These are phyloP conservation scores for Buceros bicornis DNA, from an alignment of 2,797 vertebrate species.

Conservation along the genomic window DNA sequence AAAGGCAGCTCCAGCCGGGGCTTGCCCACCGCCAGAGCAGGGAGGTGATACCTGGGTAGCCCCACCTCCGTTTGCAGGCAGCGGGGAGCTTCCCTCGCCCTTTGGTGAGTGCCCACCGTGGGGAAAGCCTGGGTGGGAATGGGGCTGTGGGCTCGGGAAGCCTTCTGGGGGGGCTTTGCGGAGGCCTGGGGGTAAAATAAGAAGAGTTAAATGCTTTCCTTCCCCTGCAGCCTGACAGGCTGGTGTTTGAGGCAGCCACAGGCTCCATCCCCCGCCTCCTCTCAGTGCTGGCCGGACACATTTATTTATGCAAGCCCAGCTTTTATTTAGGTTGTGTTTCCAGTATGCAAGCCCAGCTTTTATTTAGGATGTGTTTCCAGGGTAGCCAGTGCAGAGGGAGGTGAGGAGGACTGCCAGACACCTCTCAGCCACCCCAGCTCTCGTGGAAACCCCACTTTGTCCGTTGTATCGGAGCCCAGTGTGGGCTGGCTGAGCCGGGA, in stretches of 20 bases:
- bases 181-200: no score
- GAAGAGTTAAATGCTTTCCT: neutral
- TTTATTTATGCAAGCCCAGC: slow-evolving; percentile 31
- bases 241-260: neutral
- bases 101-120: accelerated
- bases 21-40: accelerated
- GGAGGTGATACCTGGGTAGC: neutral
- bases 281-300: neutral
- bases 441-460: accelerated
- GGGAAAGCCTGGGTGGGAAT: accelerated
- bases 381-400: neutral
- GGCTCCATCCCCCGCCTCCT: neutral
- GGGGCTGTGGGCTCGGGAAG: neutral
- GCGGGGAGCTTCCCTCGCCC: neutral
- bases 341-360: slow-evolving; percentile 22
- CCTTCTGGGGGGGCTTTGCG: neutral
- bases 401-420: neutral
- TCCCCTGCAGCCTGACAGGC: neutral
- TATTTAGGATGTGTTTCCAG: slow-evolving; percentile 54
- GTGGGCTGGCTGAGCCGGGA: accelerated
- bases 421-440: neutral
- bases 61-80: neutral
- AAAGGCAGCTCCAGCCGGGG: accelerated
- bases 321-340: slow-evolving; percentile 57
- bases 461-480: accelerated